Evolutionary conservation across 2,888 invertebrate species (phyloP), one percentile per base, ranked within the genome.

Genomic region (Parnassius apollo): DNA sequence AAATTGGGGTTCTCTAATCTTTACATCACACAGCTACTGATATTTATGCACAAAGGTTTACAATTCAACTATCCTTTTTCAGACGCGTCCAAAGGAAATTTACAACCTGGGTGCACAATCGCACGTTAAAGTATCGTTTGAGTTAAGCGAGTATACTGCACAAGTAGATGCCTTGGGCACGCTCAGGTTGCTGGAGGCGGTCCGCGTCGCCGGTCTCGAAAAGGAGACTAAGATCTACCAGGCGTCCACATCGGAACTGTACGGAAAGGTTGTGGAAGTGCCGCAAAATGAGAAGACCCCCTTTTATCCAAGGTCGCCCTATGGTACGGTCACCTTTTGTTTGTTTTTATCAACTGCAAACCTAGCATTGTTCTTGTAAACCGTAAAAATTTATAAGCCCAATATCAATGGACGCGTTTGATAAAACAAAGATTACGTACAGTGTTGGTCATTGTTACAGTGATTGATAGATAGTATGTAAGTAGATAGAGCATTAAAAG

Each of bases 81-180:
- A 92, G 94, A 93, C 79, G 81, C 93, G 88, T 74, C 99, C 99
- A 0, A 94, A 94, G 48, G 99, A 99, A 91, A 97, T 99, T 70
- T 99, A 99, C 84, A 99, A 99, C 91, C 93, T 99, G 68, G 99
- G 98, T 1, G 99, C 99, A 0, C 99, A 99, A 83, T 99, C 99
- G 71, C 99, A 99, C 87, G 99, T 99, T 1, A 99, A 99, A 91
- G 98, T 99, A 48, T 99, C 99, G 0, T 99, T 99, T 82, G 99
- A 99, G 80, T 92, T 99, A 66, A 98, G 98, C 75, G 99, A 99
- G 88, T 99, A 99, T 79, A 99, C 99, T 0, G 98, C 99, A 0
- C 98, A 99, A 91, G 98, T 99, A 1, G 98, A 98, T 85, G 98
- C 96, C 0, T 94, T 98, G n/a, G 98, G 99, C 11, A 98, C 98